phyloP scores from a whole-genome alignment of 23 tunicate genomes.

The Styela clava region DNA sequence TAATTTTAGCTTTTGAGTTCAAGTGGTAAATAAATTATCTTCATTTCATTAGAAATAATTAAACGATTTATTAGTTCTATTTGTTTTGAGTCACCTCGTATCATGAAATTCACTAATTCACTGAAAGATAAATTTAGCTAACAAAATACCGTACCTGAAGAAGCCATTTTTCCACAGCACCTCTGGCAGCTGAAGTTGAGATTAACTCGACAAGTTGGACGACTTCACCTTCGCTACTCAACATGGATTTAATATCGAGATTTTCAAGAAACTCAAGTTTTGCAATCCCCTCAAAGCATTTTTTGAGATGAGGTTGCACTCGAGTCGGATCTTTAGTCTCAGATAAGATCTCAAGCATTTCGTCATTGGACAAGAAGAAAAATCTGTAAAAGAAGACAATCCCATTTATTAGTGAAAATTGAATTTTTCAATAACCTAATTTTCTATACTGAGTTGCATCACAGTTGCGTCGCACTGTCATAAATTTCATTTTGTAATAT shows the following conservation, averaged over 20 bases:
- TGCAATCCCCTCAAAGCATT: conserved; percentile 98
- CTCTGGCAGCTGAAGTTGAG: conserved; percentile 95
- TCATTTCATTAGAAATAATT: too few relatives aligned
- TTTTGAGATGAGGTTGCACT: conserved; percentile 98
- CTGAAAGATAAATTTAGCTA: too few relatives aligned
- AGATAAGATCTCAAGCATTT: conserved; percentile 96
- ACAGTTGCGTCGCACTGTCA: too few relatives aligned
- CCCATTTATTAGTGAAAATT: neutral
- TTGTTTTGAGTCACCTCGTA: too few relatives aligned
- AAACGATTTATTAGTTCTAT: too few relatives aligned
- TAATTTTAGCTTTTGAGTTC: too few relatives aligned
- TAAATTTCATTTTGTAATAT: too few relatives aligned
- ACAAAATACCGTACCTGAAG: conserved; percentile 80
- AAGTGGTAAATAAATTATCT: too few relatives aligned
- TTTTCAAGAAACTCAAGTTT: conserved; percentile 91
- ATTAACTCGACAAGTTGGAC: conserved; percentile 82
- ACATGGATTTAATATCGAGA: conserved; percentile 96
- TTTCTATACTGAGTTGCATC: too few relatives aligned
- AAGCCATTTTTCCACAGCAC: conserved; percentile 97
- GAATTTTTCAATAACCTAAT: too few relatives aligned
- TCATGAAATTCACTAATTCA: too few relatives aligned
- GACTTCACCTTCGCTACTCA: conserved; percentile 87
- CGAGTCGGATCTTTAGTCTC: conserved; percentile 99
- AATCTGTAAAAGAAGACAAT: conserved; percentile 51
- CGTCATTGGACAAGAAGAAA: conserved; percentile 98